Base-by-base conservation (phyloP, 2,888 invertebrate species). In the Nematopogon swammerdamellus region DNA sequence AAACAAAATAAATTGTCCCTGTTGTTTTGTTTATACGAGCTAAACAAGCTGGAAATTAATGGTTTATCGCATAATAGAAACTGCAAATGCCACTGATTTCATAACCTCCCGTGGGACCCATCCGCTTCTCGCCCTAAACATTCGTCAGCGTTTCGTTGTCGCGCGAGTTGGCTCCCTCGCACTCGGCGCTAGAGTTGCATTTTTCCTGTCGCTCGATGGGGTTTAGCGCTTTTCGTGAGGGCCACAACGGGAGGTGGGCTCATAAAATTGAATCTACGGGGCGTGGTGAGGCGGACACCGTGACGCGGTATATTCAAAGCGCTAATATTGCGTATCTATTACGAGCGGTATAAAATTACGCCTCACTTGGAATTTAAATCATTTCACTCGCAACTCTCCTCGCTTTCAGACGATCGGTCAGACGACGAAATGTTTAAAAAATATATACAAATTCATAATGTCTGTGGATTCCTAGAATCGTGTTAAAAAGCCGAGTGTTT, bases 51-150 rank as follows among this genome's bases (percentile, higher is more conserved):
- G 64, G 72, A 66, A 77, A 75, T 79, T 79, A 79, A 79, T 79
- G 79, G 77, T 72, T 77, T 76, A 65, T 72, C 69, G 65, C 75
- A 79, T 75, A 79, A 79, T 79, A 79, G 84, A 75, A 72, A 70
- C 73, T 83, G 81, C 82, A 85, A 85, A 85, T 85, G 85, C 84
- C 85, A 85, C 79, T 83, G 85, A 82, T 81, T 84, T 80, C 79
- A 77, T 80, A 76, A 74, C 75, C 76, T 77, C 80, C 75, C 82
- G 66, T 63, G 72, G 81, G 82, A 83, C 65, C 69, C 68, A 72
- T 74, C 74, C 53, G 68, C 70, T 62, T 73, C 72, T 70, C 69
- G 72, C 75, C 76, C 75, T 61, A 72, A 74, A 75, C 72, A 70
- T 57, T 17, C 42, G 19, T 19, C 25, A 36, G 14, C 18, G 18